Evolutionary conservation across 2,888 invertebrate species (phyloP), one percentile per base, ranked within the genome.

Genomic region (Ganaspis brasiliensis): DNA sequence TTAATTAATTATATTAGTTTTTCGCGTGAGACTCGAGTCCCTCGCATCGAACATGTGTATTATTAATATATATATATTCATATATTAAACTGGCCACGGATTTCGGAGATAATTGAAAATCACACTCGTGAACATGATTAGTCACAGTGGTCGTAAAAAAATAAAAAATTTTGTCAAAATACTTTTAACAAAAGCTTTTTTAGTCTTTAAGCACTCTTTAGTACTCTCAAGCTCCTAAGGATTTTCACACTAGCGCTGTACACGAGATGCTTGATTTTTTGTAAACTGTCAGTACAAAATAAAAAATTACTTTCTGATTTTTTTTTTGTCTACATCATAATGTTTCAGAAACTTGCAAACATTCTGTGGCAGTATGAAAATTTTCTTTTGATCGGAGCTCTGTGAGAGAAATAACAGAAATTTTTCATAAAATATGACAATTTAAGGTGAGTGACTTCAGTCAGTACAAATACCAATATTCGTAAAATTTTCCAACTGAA

Each of bases 31-130:
- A 67, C 67, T 8, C 24, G n/a, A 45, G 67, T 49, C 45, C 24
- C 26, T 14, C 45, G 67, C 67, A 67, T 67, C 67, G 67, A 67
- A 67, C 67, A 67, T 67, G 45, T 67, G 67, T 49, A 67, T 67
- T 49, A 19, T 49, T 19, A 49, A 52, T 49, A 49, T 49, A 49
- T 49, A 49, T 49, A 16, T 3, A n/a, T 49, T 3, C n/a, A 52
- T 52, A 67, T 26, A 67, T 26, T 67, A 67, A 45, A 67, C 67
- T 67, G 67, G 67, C 67, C 67, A 49, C 67, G n/a, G 45, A 67
- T 67, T 40, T 67, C 67, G 24, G 67, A 67, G 67, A 67, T 24
- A 67, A 26, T 67, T n/a, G 40, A 45, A 40, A 26, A 67, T 67
- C 45, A 26, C 67, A 63, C 19, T 12, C 21, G 40, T 63, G 63